phyloP scores from a whole-genome alignment of 2,888 invertebrate genomes.

The Drosophila pegasa region DNA sequence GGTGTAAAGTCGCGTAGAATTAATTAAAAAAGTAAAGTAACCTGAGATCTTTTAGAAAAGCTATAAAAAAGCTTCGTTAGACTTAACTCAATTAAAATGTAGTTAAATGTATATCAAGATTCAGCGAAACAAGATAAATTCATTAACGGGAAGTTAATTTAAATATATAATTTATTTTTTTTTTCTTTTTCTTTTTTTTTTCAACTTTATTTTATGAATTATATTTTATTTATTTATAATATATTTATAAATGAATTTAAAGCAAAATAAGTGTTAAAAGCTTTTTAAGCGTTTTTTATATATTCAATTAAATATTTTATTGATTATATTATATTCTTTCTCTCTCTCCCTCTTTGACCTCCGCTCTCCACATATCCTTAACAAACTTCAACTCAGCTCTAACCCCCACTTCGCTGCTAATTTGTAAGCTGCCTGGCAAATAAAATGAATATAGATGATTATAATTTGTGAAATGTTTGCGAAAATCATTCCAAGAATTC shows the following conservation, averaged over 20 bases:
- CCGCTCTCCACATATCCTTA: background rate
- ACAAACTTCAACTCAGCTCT: background rate
- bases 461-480: constrained; percentile 34
- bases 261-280: no score
- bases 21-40: background rate
- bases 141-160: background rate
- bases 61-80: background rate
- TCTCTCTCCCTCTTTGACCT: background rate
- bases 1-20: background rate
- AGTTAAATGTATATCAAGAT: background rate
- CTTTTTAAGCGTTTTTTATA: no score
- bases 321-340: no score
- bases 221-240: no score
- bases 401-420: constrained; percentile 20
- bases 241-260: no score
- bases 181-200: no score
- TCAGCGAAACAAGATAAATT: background rate
- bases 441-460: constrained; percentile 39
- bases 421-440: constrained; percentile 32
- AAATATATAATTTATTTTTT: no score
- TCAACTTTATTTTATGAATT: no score
- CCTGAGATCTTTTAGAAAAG: background rate
- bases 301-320: no score
- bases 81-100: background rate
- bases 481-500: constrained; percentile 72